Percentiles rank a stretch among this genome's conserved stretches.
Conservation (phyloP, 2,888 invertebrate genomes). For the Limnephilus rhombicus region DNA sequence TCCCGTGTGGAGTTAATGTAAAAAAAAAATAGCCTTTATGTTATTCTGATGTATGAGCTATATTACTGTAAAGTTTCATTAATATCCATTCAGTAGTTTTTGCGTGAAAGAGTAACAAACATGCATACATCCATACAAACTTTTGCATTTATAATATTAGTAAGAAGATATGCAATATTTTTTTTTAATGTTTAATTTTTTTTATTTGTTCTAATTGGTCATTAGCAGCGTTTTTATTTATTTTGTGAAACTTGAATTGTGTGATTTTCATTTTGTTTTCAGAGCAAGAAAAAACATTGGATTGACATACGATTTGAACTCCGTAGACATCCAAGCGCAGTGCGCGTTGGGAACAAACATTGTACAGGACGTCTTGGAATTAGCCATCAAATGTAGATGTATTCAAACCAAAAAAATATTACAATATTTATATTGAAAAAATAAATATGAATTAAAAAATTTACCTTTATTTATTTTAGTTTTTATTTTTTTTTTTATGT, state of each 20-base stretch:
- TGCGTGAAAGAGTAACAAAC: too few relatives aligned
- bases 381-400: conserved; percentile 78
- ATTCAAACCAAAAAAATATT: conserved; percentile 69
- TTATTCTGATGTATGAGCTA: too few relatives aligned
- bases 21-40: too few relatives aligned
- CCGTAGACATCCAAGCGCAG: conserved; percentile 79
- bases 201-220: too few relatives aligned
- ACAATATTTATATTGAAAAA: neutral
- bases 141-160: too few relatives aligned
- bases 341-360: conserved; percentile 81
- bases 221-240: neutral
- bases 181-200: too few relatives aligned
- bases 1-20: too few relatives aligned
- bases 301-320: conserved; percentile 74
- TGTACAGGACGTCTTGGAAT: conserved; percentile 77
- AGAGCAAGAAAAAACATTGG: conserved; percentile 61
- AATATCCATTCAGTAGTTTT: too few relatives aligned
- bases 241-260: neutral
- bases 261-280: conserved; percentile 38
- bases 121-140: too few relatives aligned
- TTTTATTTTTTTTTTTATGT: neutral
- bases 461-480: neutral
- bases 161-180: too few relatives aligned
- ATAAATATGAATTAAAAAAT: neutral
- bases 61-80: too few relatives aligned